A percentile compares a stretch with the other conserved stretches of the same genome.
These are phyloP conservation scores for Gasterosteus aculeatus DNA, from an alignment of 2,113 vertebrate genomes.

Conservation along the genomic window DNA sequence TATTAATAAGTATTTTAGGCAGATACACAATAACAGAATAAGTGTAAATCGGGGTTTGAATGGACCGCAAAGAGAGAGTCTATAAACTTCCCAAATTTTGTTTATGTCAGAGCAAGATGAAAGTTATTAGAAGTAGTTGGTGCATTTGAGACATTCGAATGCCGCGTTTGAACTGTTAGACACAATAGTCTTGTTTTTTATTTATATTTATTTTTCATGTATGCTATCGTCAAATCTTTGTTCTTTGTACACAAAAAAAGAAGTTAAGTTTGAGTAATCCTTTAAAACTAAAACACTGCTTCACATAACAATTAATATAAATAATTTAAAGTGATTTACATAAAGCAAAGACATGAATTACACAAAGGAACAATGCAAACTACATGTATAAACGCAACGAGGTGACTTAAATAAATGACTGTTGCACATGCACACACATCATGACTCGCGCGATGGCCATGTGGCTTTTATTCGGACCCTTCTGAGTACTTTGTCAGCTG, in stretches of 20 bases:
- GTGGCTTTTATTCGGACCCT: not conserved
- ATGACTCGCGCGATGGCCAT: too few relatives aligned
- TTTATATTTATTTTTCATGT: not conserved
- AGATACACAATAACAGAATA: not conserved
- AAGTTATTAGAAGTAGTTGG: not conserved
- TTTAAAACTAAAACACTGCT: not conserved
- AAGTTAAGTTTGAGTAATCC: not conserved
- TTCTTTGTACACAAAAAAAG: not conserved
- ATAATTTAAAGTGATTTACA: not conserved
- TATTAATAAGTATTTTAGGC: conserved; percentile 12
- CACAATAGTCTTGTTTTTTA: too few relatives aligned
- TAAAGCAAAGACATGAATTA: not conserved
- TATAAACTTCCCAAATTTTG: not conserved
- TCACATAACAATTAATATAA: not conserved
- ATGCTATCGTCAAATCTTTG: not conserved
- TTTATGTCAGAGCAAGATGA: not conserved
- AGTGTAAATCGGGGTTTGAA: conserved; percentile 9
- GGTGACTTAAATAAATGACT: not conserved
- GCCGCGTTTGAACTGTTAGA: not conserved
- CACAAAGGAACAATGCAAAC: not conserved
- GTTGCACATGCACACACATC: not conserved
- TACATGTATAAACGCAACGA: not conserved
- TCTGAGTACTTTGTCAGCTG: not conserved
- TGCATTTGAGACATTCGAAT: not conserved
- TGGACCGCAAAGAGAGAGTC: not conserved